A percentile compares a stretch with the other conserved stretches of the same genome.
phyloP scores from a whole-genome alignment of 2,888 invertebrate genomes.

The Notocelia uddmanniana region DNA sequence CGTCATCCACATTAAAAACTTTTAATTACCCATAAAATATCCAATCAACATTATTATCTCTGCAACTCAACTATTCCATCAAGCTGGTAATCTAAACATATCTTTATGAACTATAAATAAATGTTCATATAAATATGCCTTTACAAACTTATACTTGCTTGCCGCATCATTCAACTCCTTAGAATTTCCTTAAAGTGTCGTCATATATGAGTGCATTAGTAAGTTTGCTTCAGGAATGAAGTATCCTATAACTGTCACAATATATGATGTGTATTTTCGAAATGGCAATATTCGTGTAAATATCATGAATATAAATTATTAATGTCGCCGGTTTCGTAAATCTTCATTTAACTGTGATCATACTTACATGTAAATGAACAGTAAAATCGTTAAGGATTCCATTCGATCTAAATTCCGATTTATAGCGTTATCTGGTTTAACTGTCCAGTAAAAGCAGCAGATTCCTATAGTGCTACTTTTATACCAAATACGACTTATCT shows the following conservation, averaged over 20 bases:
- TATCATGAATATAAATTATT: slow-evolving; percentile 14
- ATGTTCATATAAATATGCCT: slow-evolving; percentile 7
- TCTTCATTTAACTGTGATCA: not conserved
- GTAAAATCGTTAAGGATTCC: not conserved
- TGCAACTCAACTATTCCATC: slow-evolving; percentile 34
- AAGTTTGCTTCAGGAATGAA: slow-evolving; percentile 13
- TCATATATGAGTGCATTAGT: not conserved
- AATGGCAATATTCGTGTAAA: slow-evolving; percentile 7
- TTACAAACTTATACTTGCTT: slow-evolving; percentile 13
- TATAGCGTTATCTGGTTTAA: no score
- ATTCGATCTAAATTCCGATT: not conserved
- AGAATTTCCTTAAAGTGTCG: not conserved
- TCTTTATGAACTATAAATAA: slow-evolving; percentile 20
- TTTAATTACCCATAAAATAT: slow-evolving; percentile 11
- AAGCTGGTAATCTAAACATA: slow-evolving; percentile 9
- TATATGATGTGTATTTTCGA: not conserved
- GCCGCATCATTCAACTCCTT: not conserved
- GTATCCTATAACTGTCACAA: slow-evolving; percentile 29
- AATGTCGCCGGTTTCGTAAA: not conserved
- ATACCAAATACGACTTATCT: no score
- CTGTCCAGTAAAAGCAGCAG: no score
- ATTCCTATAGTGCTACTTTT: no score
- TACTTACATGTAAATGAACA: not conserved
- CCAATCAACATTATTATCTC: slow-evolving; percentile 28
- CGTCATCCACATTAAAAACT: not conserved